These are phyloP conservation scores for Leptobrachium leishanense DNA, from an alignment of 2,113 vertebrate genomes.

Conservation along the genomic window DNA sequence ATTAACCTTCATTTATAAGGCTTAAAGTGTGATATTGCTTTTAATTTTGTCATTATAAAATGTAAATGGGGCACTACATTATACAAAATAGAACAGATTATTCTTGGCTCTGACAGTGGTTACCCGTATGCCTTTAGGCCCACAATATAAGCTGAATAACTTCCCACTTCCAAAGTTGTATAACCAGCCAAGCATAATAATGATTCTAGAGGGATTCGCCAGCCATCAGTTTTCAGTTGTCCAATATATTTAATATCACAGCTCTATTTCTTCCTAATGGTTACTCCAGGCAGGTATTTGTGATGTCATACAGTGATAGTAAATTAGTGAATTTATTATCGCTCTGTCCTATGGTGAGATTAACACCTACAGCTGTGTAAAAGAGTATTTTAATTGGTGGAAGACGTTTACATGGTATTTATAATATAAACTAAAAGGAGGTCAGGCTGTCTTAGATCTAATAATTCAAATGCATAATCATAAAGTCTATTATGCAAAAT, in stretches of 20 bases:
- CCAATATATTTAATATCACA: constrained; percentile 5
- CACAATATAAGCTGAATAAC: constrained; percentile 21
- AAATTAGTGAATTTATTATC: constrained; percentile 12
- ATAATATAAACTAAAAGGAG: neutral
- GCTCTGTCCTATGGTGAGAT: neutral
- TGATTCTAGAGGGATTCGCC: constrained; percentile 39
- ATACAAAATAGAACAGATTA: constrained; percentile 3
- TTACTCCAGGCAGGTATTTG: neutral
- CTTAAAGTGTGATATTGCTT: neutral
- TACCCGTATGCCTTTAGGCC: constrained; percentile 14
- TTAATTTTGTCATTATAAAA: constrained; percentile 6
- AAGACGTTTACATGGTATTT: neutral
- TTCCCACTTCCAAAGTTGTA: constrained; percentile 25
- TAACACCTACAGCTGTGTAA: constrained; percentile 5
- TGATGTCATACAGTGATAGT: constrained; percentile 22
- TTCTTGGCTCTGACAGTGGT: constrained; percentile 1
- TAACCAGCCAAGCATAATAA: constrained; percentile 36
- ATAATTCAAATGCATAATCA: neutral
- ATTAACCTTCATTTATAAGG: neutral
- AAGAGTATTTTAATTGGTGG: neutral
- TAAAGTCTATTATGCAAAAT: neutral
- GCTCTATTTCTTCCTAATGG: neutral
- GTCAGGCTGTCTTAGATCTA: no score
- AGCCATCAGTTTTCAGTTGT: constrained; percentile 40
- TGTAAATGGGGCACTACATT: neutral